Evolutionary conservation across 2,888 invertebrate species (phyloP), one percentile per base, ranked within the genome.

Genomic region (Stenoptilia bipunctidactyla): DNA sequence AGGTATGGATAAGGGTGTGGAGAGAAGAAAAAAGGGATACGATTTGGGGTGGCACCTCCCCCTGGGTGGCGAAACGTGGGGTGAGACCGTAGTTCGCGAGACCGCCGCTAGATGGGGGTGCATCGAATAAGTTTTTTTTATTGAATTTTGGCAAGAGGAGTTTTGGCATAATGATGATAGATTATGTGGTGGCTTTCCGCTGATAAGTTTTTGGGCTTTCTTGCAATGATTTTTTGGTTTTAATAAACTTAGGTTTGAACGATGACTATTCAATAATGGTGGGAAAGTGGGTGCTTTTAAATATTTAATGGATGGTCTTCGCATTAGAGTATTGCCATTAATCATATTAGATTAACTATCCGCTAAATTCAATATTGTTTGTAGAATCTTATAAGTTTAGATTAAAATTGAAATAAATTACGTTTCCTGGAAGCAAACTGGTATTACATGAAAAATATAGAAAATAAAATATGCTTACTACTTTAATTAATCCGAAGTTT

Each of bases 1-100:
- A 83, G 82, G 82, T 83, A 83, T 55, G 75, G 76, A 74, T 79
- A 80, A 80, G 80, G 82, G 82, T 77, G 77, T 76, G 76, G 72
- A 74, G 74, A 61, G 66, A 76, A 77, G 79, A 77, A 79, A 82
- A 79, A 82, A 80, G 77, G 77, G 77, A 80, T 79, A 76, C 67
- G 67, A 63, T 56, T 66, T 67, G 69, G 77, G 76, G 76, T 69
- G 74, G 71, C 55, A 40, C 43, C 65, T 68, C 63, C 71, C 76
- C 72, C 59, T 37, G 51, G 55, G 46, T 45, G 45, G 53, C 63
- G 10, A n/a, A 4, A 58, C 58, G 66, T 61, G 65, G 62, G 57
- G 47, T 47, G 45, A 43, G 54, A 47, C 53, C 45, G 62, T 62
- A 64, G 73, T 82, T 79, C 79, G 45, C 53, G 58, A 47, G 48